Percentiles rank a stretch among this genome's conserved stretches.
These are phyloP conservation scores for Eretmochelys imbricata DNA, from an alignment of 2,113 vertebrate genomes.

Conservation along the genomic window DNA sequence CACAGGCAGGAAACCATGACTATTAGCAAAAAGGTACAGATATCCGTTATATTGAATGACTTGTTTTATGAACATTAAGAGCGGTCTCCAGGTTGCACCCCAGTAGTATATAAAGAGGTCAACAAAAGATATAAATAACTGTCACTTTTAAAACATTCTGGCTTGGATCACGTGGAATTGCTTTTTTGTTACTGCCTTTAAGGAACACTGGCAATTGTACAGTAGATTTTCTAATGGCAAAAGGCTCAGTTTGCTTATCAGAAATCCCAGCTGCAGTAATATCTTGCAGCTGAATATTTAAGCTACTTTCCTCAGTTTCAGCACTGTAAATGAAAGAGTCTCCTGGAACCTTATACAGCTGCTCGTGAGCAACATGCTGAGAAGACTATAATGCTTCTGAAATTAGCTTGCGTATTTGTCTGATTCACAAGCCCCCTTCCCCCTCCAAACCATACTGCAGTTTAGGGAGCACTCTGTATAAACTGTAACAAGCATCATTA, in stretches of 20 bases:
- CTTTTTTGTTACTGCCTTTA: background rate
- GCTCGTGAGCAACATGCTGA: conserved; percentile 19
- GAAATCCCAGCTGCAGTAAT: background rate
- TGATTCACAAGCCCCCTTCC: background rate
- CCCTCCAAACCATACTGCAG: background rate
- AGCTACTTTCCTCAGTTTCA: conserved; percentile 28
- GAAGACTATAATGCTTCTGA: conserved; percentile 3
- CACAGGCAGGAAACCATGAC: conserved; percentile 73
- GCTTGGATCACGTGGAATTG: background rate
- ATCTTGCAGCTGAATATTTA: background rate
- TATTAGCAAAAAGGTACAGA: conserved; percentile 43
- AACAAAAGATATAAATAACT: conserved; percentile 19
- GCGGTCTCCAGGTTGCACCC: background rate
- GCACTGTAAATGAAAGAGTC: conserved; percentile 1
- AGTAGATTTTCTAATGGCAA: background rate
- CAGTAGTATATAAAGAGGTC: background rate
- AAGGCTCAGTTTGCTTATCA: background rate
- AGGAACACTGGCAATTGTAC: background rate
- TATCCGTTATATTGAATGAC: conserved; percentile 26
- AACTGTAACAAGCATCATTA: background rate
- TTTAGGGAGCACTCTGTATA: background rate
- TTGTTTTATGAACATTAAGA: background rate
- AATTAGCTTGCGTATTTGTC: background rate
- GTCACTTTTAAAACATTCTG: background rate
- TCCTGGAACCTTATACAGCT: conserved; percentile 43